phyloP scores from a whole-genome alignment of 2,797 vertebrate species.

The Sus cebifrons region DNA sequence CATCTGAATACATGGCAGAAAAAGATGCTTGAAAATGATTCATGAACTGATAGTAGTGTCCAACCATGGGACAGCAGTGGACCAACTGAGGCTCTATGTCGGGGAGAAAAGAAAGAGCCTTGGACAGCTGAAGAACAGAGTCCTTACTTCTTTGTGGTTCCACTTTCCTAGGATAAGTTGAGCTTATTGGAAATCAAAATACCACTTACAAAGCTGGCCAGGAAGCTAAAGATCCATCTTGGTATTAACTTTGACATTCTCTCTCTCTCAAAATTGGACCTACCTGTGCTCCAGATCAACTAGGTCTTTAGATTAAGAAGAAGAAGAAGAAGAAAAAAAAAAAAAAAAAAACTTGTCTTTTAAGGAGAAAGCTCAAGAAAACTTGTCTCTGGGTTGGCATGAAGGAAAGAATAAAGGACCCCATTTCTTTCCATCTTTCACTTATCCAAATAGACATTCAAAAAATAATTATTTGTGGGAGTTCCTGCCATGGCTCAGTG shows the following conservation, averaged over 20 bases:
- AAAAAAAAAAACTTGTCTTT: neutral
- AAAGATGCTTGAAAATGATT: neutral
- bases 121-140: neutral
- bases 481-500: no score
- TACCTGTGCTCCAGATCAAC: neutral
- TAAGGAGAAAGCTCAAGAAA: slow-evolving; percentile 33
- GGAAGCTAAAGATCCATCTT: neutral
- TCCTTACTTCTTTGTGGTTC: neutral
- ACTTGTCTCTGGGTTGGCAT: neutral
- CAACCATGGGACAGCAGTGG: neutral
- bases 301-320: neutral
- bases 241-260: neutral
- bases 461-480: neutral
- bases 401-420: neutral
- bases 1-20: neutral
- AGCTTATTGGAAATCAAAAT: neutral
- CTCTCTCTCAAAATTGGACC: neutral
- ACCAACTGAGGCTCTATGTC: neutral
- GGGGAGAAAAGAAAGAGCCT: neutral
- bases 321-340: no score
- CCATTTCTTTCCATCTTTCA: neutral
- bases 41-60: neutral
- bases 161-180: neutral
- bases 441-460: neutral
- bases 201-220: neutral